Conservation (phyloP, 2,797 vertebrate species). For the Lacerta agilis region DNA sequence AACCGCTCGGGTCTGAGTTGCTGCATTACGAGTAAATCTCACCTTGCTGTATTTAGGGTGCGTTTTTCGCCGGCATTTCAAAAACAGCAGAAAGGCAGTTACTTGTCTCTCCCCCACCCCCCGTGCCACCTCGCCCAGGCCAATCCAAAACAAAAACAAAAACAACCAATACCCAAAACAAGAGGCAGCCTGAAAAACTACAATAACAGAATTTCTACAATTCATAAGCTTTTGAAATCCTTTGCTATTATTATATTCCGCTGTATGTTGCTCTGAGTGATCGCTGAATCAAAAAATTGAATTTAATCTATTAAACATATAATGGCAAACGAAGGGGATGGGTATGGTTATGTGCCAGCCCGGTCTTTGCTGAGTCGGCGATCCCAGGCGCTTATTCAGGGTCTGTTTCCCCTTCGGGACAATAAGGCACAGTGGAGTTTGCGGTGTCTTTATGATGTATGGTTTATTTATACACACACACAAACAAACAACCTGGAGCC, state of each 20-base stretch:
- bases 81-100: not conserved
- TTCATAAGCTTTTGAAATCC: not conserved
- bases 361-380: too few relatives aligned
- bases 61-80: not conserved
- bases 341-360: not conserved
- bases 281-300: not conserved
- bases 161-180: too few relatives aligned
- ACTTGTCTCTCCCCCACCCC: not conserved
- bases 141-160: not conserved
- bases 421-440: too few relatives aligned
- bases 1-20: rapidly evolving
- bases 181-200: not conserved
- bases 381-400: too few relatives aligned
- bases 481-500: too few relatives aligned
- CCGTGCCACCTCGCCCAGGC: too few relatives aligned
- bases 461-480: too few relatives aligned
- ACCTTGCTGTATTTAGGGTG: not conserved
- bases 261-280: not conserved
- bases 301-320: not conserved
- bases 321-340: not conserved
- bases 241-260: not conserved
- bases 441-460: too few relatives aligned
- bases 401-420: too few relatives aligned
- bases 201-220: not conserved
- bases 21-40: rapidly evolving